Conservation (phyloP, 2,797 vertebrate species). For the Hemibagrus guttatus region DNA sequence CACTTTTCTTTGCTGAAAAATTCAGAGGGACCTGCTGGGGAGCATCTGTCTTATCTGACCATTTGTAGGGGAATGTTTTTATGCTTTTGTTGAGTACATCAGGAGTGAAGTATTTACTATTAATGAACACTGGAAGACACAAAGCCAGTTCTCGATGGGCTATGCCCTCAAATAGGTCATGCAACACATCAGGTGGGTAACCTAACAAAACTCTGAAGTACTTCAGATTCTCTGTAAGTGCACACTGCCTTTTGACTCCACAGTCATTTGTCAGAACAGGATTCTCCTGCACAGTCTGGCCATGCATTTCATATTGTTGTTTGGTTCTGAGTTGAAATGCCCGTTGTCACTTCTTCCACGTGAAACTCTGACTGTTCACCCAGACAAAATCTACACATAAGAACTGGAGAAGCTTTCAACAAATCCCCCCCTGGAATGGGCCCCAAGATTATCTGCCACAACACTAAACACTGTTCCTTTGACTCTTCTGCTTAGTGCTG, state of each 20-base stretch:
- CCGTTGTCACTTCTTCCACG: conserved; percentile 35
- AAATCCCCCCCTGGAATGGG: background rate
- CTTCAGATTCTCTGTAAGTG: conserved; percentile 32
- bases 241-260: conserved; percentile 43
- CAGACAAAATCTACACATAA: conserved; percentile 49
- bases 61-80: conserved; percentile 19
- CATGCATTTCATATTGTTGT: conserved; percentile 23
- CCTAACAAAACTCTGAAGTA: conserved; percentile 41
- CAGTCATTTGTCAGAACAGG: background rate
- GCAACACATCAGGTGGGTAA: conserved; percentile 39
- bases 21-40: conserved; percentile 32
- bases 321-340: conserved; percentile 35
- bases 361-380: conserved; percentile 19
- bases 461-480: conserved; percentile 48
- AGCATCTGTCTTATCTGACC: conserved; percentile 19
- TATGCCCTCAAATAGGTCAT: background rate
- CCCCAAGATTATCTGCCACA: conserved; percentile 31
- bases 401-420: conserved; percentile 43
- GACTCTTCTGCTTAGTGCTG: background rate
- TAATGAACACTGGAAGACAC: conserved; percentile 24
- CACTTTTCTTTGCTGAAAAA: conserved; percentile 16
- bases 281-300: background rate
- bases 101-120: conserved; percentile 39
- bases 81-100: conserved; percentile 8
- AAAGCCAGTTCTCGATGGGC: conserved; percentile 16